phyloP scores from a whole-genome alignment of 92 coral and sea anemone genomes.

The Siderastrea radians region DNA sequence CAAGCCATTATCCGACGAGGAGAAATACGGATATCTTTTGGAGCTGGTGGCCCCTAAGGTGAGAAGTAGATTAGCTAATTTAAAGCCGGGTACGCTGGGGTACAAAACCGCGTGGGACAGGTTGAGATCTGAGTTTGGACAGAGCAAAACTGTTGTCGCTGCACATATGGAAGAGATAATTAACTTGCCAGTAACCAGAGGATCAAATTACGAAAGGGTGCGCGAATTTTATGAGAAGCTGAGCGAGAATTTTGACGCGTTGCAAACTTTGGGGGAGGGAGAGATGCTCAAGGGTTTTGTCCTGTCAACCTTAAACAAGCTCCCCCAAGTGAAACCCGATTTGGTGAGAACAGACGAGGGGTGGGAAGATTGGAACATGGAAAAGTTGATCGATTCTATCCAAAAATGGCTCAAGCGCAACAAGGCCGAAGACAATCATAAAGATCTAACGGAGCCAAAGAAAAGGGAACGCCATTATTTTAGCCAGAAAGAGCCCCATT shows the following conservation, averaged over 20 bases:
- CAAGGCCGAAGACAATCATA: background rate
- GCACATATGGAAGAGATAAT: slow-evolving; percentile 66
- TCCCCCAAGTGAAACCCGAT: too few relatives aligned
- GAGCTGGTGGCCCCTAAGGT: slow-evolving; percentile 51
- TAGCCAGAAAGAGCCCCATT: too few relatives aligned
- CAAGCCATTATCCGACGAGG: background rate
- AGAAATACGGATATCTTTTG: slow-evolving; percentile 50
- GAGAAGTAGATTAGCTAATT: slow-evolving; percentile 47
- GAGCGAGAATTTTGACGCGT: too few relatives aligned
- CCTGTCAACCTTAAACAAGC: too few relatives aligned
- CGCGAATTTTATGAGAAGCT: slow-evolving; percentile 63
- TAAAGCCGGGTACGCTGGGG: slow-evolving; percentile 47
- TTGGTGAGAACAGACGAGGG: too few relatives aligned
- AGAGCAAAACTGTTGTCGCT: slow-evolving; percentile 41
- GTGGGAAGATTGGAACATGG: too few relatives aligned
- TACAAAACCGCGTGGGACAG: slow-evolving; percentile 66
- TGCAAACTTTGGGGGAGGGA: too few relatives aligned
- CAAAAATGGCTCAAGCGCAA: too few relatives aligned
- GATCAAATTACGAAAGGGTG: slow-evolving; percentile 48
- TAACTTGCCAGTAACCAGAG: slow-evolving; percentile 53
- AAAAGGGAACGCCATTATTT: background rate
- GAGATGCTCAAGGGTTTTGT: too few relatives aligned
- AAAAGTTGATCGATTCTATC: too few relatives aligned
- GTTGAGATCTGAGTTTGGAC: too few relatives aligned
- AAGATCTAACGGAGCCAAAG: background rate